Conservation (phyloP, 2,888 invertebrate species). For the Nephrotoma guestfalica region DNA sequence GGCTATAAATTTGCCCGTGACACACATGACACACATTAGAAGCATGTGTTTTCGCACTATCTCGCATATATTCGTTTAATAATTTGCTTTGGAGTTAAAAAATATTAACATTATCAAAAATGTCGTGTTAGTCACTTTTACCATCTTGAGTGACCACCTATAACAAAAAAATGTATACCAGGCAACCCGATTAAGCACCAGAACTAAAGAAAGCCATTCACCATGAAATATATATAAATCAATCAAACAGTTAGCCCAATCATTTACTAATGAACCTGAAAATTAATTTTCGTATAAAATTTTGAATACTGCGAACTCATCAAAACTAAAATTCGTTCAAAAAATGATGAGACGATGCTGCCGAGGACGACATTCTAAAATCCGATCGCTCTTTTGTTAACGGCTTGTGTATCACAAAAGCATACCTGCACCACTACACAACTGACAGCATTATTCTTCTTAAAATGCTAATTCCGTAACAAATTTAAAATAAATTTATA, state of each 20-base stretch:
- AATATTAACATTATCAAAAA: no score
- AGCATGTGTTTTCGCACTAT: no score
- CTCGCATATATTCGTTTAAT: no score
- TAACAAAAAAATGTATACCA: no score
- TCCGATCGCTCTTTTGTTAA: neutral
- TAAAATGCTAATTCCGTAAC: neutral
- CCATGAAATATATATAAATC: neutral
- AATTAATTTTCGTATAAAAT: neutral
- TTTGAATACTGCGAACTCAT: neutral
- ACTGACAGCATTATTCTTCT: neutral
- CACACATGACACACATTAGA: no score
- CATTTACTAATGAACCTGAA: neutral
- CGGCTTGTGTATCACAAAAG: neutral
- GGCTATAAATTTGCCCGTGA: no score
- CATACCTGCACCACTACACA: neutral
- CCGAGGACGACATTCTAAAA: neutral
- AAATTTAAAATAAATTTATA: neutral
- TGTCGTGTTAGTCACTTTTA: no score
- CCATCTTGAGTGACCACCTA: no score
- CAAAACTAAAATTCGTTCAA: neutral
- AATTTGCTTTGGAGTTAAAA: no score
- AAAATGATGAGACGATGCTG: neutral
- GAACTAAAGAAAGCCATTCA: neutral
- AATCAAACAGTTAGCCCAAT: neutral
- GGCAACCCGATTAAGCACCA: neutral